Percentiles rank a stretch among this genome's conserved stretches.
phyloP scores from a whole-genome alignment of 1,140 invertebrate genomes.

The Nilaparvata lugens region DNA sequence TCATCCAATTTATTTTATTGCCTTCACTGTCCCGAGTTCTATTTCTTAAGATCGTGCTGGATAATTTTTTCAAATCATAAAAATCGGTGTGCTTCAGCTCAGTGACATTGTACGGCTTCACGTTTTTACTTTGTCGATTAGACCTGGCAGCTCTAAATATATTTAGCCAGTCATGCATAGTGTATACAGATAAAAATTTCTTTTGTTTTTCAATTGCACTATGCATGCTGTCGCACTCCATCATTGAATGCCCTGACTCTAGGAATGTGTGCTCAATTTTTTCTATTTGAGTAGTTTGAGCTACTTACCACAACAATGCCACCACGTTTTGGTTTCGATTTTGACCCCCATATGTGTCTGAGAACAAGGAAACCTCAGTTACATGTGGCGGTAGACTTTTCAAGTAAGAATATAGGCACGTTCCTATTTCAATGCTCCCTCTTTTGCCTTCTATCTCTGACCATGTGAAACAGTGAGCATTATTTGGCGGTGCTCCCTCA shows the following conservation, averaged over 20 bases:
- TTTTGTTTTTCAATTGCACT: no score
- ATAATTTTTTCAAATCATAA: no score
- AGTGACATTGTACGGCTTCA: no score
- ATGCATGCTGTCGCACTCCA: slow-evolving; percentile 27
- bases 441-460: slow-evolving; percentile 22
- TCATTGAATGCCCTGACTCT: slow-evolving; percentile 17
- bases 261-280: slow-evolving; percentile 19
- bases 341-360: slow-evolving; percentile 23
- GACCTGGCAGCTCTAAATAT: no score
- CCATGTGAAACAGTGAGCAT: slow-evolving; percentile 18
- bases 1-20: slow-evolving; percentile 13
- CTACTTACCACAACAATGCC: slow-evolving; percentile 14
- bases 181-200: no score
- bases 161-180: no score
- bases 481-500: slow-evolving; percentile 15
- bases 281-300: slow-evolving; percentile 16
- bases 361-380: slow-evolving; percentile 19
- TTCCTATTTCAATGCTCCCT: slow-evolving; percentile 22
- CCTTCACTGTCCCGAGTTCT: no score
- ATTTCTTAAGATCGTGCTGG: no score
- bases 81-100: no score
- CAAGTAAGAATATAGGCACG: slow-evolving; percentile 16
- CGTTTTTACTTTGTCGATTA: no score
- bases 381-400: slow-evolving; percentile 12
- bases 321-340: slow-evolving; percentile 21